Evolutionary conservation across 2,113 vertebrate species (phyloP).

Genomic region (Phasianus colchicus): DNA sequence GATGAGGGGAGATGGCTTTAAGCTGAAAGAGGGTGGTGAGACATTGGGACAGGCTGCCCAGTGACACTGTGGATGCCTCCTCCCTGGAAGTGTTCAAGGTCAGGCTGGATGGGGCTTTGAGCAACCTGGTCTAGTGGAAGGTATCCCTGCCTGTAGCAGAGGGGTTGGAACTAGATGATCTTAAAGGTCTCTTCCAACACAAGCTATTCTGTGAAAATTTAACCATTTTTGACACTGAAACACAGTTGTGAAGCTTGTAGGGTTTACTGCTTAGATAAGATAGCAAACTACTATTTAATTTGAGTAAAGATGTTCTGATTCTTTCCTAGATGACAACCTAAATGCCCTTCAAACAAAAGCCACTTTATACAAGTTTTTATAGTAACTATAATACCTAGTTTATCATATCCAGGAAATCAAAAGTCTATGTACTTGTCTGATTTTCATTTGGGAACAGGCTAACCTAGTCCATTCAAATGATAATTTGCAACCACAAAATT

Average conservation of each 20-base stretch:
- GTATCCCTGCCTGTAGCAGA: too few relatives aligned
- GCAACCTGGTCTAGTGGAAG: too few relatives aligned
- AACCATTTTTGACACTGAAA: background rate
- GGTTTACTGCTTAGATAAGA: background rate
- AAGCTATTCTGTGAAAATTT: background rate
- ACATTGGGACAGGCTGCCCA: too few relatives aligned
- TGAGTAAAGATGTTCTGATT: slow-evolving; percentile 65
- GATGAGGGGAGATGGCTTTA: too few relatives aligned
- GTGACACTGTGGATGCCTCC: too few relatives aligned
- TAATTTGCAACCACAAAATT: slow-evolving; percentile 65
- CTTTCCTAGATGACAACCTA: background rate
- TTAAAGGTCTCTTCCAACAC: too few relatives aligned
- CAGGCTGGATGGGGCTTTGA: too few relatives aligned
- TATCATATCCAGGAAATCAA: slow-evolving; percentile 15
- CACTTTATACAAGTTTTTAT: background rate
- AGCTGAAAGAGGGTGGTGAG: too few relatives aligned
- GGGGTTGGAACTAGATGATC: too few relatives aligned
- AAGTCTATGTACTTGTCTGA: slow-evolving; percentile 30
- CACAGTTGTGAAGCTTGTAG: background rate
- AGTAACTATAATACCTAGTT: background rate
- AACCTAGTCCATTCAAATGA: slow-evolving; percentile 55
- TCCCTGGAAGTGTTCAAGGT: too few relatives aligned
- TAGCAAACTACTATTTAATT: slow-evolving; percentile 4
- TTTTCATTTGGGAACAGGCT: background rate
- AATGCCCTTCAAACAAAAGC: background rate